Percentiles rank a stretch among this genome's conserved stretches.
These are phyloP conservation scores for Ditylenchus weischeri DNA, from an alignment of 2,888 invertebrate genomes.

Conservation along the genomic window DNA sequence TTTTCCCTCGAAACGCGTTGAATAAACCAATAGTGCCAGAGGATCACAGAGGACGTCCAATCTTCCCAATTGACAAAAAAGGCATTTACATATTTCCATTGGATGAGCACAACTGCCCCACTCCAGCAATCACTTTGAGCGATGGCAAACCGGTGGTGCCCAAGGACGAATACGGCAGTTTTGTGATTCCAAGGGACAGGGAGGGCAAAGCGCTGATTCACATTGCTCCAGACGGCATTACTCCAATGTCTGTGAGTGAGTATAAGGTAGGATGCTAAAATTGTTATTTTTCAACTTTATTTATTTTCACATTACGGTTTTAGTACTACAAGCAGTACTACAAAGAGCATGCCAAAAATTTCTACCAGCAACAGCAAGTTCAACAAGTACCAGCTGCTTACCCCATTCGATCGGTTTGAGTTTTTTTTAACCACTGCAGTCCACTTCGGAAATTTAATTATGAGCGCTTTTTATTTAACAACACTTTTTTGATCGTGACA, in stretches of 20 bases:
- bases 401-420: constrained; percentile 6
- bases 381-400: constrained; percentile 7
- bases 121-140: constrained; percentile 34
- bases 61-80: constrained; percentile 34
- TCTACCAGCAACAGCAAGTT: constrained; percentile 9
- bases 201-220: constrained; percentile 34
- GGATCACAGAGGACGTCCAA: constrained; percentile 28
- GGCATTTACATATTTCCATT: constrained; percentile 37
- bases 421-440: not conserved
- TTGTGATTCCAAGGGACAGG: constrained; percentile 29
- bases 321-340: constrained; percentile 27
- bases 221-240: constrained; percentile 31
- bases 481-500: no score
- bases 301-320: not conserved
- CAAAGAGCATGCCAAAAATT: constrained; percentile 10
- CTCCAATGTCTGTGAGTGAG: constrained; percentile 26
- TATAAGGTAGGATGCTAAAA: constrained; percentile 1
- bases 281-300: no score
- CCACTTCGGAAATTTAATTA: no score
- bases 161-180: constrained; percentile 26
- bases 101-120: constrained; percentile 30
- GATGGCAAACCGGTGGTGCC: constrained; percentile 40
- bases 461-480: no score
- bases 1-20: constrained; percentile 29
- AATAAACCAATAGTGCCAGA: constrained; percentile 31